A percentile compares a stretch with the other conserved stretches of the same genome.
phyloP scores from a whole-genome alignment of 2,113 vertebrate genomes.

The Scomber japonicus region DNA sequence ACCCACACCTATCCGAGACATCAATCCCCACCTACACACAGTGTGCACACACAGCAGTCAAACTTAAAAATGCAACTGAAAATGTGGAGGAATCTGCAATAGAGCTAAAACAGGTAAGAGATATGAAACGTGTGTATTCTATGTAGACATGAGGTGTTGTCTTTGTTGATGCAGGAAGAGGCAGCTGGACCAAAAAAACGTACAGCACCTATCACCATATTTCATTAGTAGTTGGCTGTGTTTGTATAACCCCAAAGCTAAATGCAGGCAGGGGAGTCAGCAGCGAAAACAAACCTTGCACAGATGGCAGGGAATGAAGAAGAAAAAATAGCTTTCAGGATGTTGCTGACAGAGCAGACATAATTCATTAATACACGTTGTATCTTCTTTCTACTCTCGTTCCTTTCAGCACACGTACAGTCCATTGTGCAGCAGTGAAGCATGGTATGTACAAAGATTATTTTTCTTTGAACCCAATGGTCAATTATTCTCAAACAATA shows the following conservation, averaged over 20 bases:
- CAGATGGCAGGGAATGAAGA: slow-evolving; percentile 42
- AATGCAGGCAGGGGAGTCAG: slow-evolving; percentile 47
- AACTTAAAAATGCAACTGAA: background rate
- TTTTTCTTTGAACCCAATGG: slow-evolving; percentile 29
- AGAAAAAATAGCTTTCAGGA: slow-evolving; percentile 49
- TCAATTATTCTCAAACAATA: slow-evolving; percentile 49
- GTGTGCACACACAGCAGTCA: background rate
- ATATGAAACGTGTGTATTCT: slow-evolving; percentile 20
- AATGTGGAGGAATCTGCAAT: background rate
- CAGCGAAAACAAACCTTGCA: slow-evolving; percentile 58
- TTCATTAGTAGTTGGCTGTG: slow-evolving; percentile 60
- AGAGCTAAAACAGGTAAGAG: background rate
- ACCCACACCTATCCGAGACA: slow-evolving; percentile 1
- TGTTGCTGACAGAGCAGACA: slow-evolving; percentile 50
- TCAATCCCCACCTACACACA: background rate
- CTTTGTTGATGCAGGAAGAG: slow-evolving; percentile 21
- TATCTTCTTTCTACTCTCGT: background rate
- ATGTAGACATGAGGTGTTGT: slow-evolving; percentile 35
- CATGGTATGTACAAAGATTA: background rate
- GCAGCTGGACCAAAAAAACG: slow-evolving; percentile 22
- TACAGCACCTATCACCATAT: slow-evolving; percentile 47
- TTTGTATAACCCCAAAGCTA: slow-evolving; percentile 63
- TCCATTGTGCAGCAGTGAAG: background rate
- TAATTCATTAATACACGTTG: slow-evolving; percentile 37
- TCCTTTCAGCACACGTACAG: background rate